Percentiles rank a stretch among this genome's conserved stretches.
Conservation (phyloP, 2,888 invertebrate genomes). For the Xylocampa areola region DNA sequence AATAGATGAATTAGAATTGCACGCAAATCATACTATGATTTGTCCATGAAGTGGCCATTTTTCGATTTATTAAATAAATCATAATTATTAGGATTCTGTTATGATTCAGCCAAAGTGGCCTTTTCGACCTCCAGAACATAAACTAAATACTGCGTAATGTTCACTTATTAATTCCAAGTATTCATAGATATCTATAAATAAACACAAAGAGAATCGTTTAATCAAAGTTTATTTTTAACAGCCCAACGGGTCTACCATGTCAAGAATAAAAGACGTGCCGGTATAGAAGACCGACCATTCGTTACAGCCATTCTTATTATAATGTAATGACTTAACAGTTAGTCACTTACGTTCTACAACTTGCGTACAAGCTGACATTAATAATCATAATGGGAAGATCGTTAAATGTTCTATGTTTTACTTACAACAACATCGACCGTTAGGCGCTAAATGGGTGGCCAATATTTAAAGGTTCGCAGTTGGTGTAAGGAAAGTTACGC, state of each 20-base stretch:
- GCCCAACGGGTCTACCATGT: slow-evolving; percentile 26
- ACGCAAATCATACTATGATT: too few relatives aligned
- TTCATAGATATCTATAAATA: slow-evolving; percentile 14
- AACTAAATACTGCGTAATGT: too few relatives aligned
- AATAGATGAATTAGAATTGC: too few relatives aligned
- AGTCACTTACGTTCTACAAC: slow-evolving; percentile 17
- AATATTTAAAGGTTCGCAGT: neutral
- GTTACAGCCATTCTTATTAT: slow-evolving; percentile 43
- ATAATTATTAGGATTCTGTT: too few relatives aligned
- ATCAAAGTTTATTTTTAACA: slow-evolving; percentile 10
- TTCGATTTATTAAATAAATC: too few relatives aligned
- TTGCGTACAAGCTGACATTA: slow-evolving; percentile 21
- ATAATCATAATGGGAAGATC: slow-evolving; percentile 22
- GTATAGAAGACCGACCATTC: slow-evolving; percentile 44
- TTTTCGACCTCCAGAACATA: too few relatives aligned
- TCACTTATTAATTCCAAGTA: neutral
- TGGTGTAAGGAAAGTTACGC: too few relatives aligned
- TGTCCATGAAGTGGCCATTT: too few relatives aligned
- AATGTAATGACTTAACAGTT: slow-evolving; percentile 50
- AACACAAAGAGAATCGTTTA: slow-evolving; percentile 40
- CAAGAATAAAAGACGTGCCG: slow-evolving; percentile 48
- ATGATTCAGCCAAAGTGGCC: too few relatives aligned
- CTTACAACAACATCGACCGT: neutral
- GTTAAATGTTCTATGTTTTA: slow-evolving; percentile 12
- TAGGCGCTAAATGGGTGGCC: neutral